Conservation (phyloP, 2,888 invertebrate species). For the Heliconius ismenius region DNA sequence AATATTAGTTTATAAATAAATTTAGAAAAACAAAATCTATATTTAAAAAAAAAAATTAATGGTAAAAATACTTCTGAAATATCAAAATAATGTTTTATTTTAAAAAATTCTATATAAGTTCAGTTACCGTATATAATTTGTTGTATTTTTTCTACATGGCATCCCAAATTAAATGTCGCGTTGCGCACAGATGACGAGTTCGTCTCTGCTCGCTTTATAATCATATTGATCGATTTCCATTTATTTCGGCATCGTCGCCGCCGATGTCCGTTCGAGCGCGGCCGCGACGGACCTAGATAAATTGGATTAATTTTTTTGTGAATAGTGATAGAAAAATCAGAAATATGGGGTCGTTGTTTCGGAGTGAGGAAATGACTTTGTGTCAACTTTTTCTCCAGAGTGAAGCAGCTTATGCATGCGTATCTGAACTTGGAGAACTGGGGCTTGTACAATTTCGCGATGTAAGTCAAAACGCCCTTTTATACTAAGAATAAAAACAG, state of each 20-base stretch:
- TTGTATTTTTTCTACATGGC: constrained; percentile 40
- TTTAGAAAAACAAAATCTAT: neutral
- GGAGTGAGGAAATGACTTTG: constrained; percentile 99
- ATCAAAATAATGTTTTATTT: neutral
- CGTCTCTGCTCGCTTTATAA: constrained; percentile 46
- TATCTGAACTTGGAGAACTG: constrained; percentile 98
- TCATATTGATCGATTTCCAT: constrained; percentile 66
- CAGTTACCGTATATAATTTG: too few species aligned
- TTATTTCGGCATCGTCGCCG: constrained; percentile 74
- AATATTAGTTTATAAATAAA: neutral
- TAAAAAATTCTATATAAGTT: neutral
- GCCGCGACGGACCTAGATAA: constrained; percentile 65
- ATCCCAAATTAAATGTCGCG: constrained; percentile 48
- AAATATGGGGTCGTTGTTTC: constrained; percentile 94
- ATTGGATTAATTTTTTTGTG: constrained; percentile 55
- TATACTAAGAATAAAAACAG: constrained; percentile 25
- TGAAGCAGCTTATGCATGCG: constrained; percentile 99
- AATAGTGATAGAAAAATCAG: constrained; percentile 63
- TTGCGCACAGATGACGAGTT: constrained; percentile 56
- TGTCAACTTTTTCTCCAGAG: constrained; percentile 99
- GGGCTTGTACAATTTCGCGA: constrained; percentile 98
- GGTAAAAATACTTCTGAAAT: neutral
- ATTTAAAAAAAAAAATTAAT: neutral
- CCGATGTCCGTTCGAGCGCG: constrained; percentile 72
- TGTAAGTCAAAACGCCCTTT: constrained; percentile 81